A percentile compares a stretch with the other conserved stretches of the same genome.
Conservation (phyloP, 2,797 vertebrate genomes). For the Antennarius maculatus region DNA sequence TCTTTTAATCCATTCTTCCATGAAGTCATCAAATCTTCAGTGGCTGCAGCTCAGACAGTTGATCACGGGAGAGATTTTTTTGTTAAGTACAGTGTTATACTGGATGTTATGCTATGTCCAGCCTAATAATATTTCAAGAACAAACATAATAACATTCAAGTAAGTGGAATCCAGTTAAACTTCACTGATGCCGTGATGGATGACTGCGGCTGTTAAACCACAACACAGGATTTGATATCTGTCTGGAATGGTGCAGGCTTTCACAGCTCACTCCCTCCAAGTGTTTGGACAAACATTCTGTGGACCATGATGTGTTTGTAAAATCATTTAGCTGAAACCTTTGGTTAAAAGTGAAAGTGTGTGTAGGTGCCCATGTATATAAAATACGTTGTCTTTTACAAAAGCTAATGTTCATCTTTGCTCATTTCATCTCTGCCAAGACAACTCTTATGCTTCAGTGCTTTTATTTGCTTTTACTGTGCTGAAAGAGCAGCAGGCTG, state of each 20-base stretch:
- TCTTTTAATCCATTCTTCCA: too few species aligned
- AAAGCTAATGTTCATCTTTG: constrained; percentile 30
- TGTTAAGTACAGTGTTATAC: too few species aligned
- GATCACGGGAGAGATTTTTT: too few species aligned
- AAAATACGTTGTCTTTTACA: constrained; percentile 12
- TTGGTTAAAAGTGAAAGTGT: constrained; percentile 33
- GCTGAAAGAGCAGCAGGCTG: constrained; percentile 74
- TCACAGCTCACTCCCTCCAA: constrained; percentile 50
- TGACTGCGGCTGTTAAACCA: constrained; percentile 70
- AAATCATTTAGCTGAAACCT: constrained; percentile 44
- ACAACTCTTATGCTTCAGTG: constrained; percentile 44
- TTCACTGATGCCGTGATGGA: constrained; percentile 68
- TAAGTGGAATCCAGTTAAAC: constrained; percentile 11
- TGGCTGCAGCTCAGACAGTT: too few species aligned
- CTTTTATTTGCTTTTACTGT: constrained; percentile 26
- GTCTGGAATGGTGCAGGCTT: constrained; percentile 52
- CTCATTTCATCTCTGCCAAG: constrained; percentile 34
- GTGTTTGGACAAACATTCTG: constrained; percentile 61
- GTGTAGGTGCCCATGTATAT: constrained; percentile 17
- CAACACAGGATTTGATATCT: constrained; percentile 55
- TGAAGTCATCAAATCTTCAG: too few species aligned
- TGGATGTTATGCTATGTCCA: too few species aligned
- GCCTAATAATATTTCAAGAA: too few species aligned
- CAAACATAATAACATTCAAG: too few species aligned
- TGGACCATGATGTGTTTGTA: constrained; percentile 32